Conservation (phyloP, 2,797 vertebrate species). For the Cossypha polioptera region DNA sequence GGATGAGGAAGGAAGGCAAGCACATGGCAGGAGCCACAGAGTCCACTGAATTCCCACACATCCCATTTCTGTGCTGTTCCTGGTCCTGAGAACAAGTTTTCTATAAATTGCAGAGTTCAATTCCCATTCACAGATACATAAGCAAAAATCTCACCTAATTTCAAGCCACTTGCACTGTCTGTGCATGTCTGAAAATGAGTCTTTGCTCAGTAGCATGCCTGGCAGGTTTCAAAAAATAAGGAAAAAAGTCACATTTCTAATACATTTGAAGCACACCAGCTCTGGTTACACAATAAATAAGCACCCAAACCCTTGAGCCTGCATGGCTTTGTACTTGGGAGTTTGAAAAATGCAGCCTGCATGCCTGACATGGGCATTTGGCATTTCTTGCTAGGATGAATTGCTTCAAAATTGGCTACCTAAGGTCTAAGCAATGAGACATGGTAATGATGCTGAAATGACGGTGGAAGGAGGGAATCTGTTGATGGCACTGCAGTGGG, state of each 20-base stretch:
- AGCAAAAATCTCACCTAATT: not conserved
- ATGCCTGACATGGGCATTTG: not conserved
- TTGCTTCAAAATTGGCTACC: slow-evolving; percentile 60
- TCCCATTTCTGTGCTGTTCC: not conserved
- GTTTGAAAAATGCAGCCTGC: not conserved
- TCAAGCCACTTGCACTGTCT: not conserved
- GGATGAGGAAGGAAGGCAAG: not conserved
- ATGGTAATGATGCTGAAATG: slow-evolving; percentile 51
- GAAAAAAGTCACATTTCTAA: not conserved
- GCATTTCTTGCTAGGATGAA: not conserved
- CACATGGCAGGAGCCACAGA: rapidly evolving
- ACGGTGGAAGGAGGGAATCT: slow-evolving; percentile 3
- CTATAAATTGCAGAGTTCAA: not conserved
- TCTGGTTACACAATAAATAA: not conserved
- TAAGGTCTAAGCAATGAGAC: slow-evolving; percentile 53
- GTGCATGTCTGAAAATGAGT: not conserved
- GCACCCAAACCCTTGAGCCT: not conserved
- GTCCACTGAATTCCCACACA: not conserved
- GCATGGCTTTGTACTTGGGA: not conserved
- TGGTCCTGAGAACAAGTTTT: not conserved
- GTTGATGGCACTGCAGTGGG: slow-evolving; percentile 27
- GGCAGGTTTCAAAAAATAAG: not conserved
- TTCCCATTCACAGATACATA: not conserved
- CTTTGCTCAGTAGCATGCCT: not conserved
- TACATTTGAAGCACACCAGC: not conserved